phyloP scores from a whole-genome alignment of 2,888 invertebrate genomes.

The Rotaria macrura region DNA sequence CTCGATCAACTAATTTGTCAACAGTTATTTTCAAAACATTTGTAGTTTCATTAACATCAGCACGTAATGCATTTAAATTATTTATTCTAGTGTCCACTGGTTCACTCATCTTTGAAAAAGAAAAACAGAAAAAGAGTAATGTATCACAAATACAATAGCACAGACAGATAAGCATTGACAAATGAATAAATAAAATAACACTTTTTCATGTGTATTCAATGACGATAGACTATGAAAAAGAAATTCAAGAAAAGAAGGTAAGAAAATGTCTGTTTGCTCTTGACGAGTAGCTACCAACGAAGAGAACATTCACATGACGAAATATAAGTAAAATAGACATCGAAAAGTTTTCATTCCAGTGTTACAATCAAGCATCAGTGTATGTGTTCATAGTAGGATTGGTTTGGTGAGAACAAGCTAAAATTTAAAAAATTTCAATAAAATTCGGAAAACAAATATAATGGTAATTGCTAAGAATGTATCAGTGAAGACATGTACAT shows the following conservation, averaged over 20 bases:
- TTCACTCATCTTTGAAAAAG: background rate
- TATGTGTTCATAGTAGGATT: background rate
- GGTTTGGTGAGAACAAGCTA: background rate
- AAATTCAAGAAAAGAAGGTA: background rate
- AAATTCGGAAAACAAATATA: too few relatives aligned
- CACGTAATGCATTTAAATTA: background rate
- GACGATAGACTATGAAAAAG: background rate
- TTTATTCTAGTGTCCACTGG: background rate
- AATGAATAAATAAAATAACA: background rate
- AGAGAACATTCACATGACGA: background rate
- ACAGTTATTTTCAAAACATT: background rate
- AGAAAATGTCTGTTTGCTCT: background rate
- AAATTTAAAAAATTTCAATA: background rate
- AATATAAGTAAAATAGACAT: background rate
- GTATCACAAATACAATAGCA: background rate
- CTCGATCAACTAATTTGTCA: slow-evolving; percentile 1
- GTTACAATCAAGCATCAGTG: background rate
- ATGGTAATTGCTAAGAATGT: too few relatives aligned
- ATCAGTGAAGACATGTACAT: too few relatives aligned
- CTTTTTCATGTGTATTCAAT: background rate
- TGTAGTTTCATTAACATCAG: background rate
- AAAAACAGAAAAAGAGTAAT: background rate
- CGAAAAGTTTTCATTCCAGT: background rate
- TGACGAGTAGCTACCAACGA: background rate
- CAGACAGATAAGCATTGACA: background rate